Percentiles rank a stretch among this genome's conserved stretches.
phyloP scores from a whole-genome alignment of 1,140 invertebrate genomes.

The Onthophagus taurus region DNA sequence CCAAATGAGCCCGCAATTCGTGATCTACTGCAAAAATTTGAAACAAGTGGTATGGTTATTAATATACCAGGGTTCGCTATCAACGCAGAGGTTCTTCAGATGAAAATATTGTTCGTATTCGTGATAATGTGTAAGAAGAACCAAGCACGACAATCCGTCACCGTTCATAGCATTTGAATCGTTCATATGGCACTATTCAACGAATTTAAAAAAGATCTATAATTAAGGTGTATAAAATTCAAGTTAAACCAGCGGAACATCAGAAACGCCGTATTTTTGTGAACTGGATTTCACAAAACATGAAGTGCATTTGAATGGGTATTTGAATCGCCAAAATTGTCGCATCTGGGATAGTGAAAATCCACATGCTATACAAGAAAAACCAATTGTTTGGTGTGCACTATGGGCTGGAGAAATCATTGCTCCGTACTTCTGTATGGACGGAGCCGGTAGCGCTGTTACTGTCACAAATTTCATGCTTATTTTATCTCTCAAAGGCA shows the following conservation, averaged over 20 bases:
- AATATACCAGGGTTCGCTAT: not conserved
- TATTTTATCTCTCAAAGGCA: not conserved
- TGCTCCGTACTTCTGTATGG: not conserved
- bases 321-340: too few species aligned
- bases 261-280: not conserved
- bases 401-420: constrained; percentile 1
- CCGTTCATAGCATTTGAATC: not conserved
- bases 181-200: not conserved
- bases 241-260: not conserved
- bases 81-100: not conserved
- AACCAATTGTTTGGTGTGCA: not conserved
- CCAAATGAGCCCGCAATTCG: not conserved
- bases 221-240: not conserved
- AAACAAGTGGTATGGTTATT: not conserved
- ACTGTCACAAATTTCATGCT: not conserved
- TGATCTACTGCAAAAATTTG: constrained; percentile 1
- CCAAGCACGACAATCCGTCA: not conserved
- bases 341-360: constrained; percentile 1
- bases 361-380: not conserved
- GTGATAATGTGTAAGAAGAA: not conserved
- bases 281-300: not conserved
- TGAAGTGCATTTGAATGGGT: not conserved
- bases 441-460: not conserved
- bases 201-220: not conserved
- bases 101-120: not conserved